Percentiles rank a stretch among this genome's conserved stretches.
Evolutionary conservation across 2,797 vertebrate genomes (phyloP).

Genomic region (Acanthopagrus latus): DNA sequence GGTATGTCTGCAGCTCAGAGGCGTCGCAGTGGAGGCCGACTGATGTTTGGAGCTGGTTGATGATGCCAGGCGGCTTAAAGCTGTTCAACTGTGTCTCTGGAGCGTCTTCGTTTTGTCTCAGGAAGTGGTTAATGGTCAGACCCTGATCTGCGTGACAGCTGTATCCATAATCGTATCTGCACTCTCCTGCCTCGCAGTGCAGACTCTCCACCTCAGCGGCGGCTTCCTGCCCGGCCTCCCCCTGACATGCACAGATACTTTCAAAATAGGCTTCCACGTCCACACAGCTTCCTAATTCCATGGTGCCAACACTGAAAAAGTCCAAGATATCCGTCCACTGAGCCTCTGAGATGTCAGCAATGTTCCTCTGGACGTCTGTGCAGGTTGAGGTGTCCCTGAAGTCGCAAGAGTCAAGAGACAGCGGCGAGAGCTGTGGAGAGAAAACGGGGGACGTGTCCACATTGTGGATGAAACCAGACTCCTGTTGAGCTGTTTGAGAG

Average conservation of each 20-base stretch:
- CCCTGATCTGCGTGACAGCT: constrained; percentile 44
- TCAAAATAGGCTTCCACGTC: constrained; percentile 70
- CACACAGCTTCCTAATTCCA: constrained; percentile 48
- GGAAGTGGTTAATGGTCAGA: neutral
- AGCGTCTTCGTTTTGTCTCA: constrained; percentile 18
- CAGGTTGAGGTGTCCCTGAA: constrained; percentile 70
- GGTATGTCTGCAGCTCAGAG: constrained; percentile 39
- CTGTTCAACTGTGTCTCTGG: constrained; percentile 28
- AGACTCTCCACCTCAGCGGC: constrained; percentile 30
- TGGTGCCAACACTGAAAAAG: constrained; percentile 52
- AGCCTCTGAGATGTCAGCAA: constrained; percentile 55
- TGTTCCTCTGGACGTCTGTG: constrained; percentile 54
- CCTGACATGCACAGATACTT: constrained; percentile 57
- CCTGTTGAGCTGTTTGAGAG: constrained; percentile 41
- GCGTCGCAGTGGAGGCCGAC: constrained; percentile 22
- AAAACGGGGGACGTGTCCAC: constrained; percentile 51
- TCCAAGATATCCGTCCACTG: constrained; percentile 76
- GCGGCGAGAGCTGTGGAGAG: constrained; percentile 69
- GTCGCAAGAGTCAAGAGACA: constrained; percentile 80
- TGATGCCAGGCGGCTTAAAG: constrained; percentile 9
- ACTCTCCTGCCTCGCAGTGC: constrained; percentile 12
- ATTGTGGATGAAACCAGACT: constrained; percentile 25
- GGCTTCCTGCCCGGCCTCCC: constrained; percentile 43
- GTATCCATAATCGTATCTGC: constrained; percentile 18
- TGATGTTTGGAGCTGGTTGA: constrained; percentile 28